Evolutionary conservation across 1,140 invertebrate genomes (phyloP).

Genomic region (Drosophila arawakana): DNA sequence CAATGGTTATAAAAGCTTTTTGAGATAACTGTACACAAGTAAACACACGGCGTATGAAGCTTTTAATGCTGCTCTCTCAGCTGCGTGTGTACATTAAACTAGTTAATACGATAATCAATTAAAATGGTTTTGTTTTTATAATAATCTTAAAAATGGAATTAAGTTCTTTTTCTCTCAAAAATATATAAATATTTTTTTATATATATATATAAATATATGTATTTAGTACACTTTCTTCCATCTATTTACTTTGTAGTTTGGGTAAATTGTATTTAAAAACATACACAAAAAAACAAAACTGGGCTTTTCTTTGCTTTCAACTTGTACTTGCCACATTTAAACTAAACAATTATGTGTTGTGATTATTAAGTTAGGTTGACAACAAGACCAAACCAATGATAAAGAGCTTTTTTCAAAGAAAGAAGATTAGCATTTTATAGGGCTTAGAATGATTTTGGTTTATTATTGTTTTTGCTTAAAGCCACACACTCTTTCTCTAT

Average conservation of each 20-base stretch:
- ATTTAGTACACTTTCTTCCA: conserved; percentile 23
- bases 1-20: conserved; percentile 42
- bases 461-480: conserved; percentile 21
- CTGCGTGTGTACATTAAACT: conserved; percentile 21
- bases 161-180: conserved; percentile 33
- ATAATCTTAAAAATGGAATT: conserved; percentile 27
- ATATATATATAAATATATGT: conserved; percentile 29
- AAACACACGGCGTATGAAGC: not conserved
- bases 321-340: conserved; percentile 43
- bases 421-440: not conserved
- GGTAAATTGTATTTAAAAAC: conserved; percentile 38
- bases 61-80: not conserved
- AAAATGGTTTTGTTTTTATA: conserved; percentile 1
- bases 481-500: conserved; percentile 29
- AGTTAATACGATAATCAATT: conserved; percentile 30
- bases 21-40: conserved; percentile 39
- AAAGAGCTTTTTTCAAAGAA: conserved; percentile 42
- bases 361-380: not conserved
- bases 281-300: conserved; percentile 1
- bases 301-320: conserved; percentile 51
- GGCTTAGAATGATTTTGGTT: not conserved
- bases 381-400: too few species aligned
- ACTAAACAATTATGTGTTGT: not conserved
- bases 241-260: conserved; percentile 54
- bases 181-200: not conserved